A percentile compares a stretch with the other conserved stretches of the same genome.
Conservation (phyloP, 2,888 invertebrate species). For the Arrhopalites spinosus region DNA sequence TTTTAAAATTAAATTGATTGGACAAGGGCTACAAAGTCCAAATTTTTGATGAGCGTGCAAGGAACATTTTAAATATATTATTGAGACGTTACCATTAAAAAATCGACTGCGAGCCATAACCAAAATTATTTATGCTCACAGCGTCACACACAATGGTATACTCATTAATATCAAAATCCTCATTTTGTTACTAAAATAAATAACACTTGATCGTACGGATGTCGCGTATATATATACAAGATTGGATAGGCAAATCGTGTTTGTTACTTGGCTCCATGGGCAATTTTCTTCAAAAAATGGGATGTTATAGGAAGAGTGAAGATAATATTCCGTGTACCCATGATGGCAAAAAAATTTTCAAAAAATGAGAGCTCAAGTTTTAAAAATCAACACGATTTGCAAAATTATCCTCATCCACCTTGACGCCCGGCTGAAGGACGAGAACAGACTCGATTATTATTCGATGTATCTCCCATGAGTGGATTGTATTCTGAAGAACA, state of each 20-base stretch:
- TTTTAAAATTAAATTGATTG: no score
- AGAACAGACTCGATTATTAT: conserved; percentile 40
- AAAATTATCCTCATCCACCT: conserved; percentile 51
- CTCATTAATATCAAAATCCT: no score
- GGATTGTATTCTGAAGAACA: conserved; percentile 51
- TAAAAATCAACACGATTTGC: conserved; percentile 31
- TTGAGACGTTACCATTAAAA: conserved; percentile 4
- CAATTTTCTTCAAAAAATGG: background rate
- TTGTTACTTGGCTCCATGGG: background rate
- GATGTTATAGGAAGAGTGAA: background rate
- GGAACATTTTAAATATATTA: background rate
- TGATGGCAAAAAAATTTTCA: background rate
- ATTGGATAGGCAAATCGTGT: background rate
- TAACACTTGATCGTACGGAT: no score
- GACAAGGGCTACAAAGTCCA: no score
- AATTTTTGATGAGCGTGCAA: no score
- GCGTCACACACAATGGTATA: conserved; percentile 13
- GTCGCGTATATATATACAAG: no score
- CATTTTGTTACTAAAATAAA: no score
- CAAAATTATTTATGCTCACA: conserved; percentile 22
- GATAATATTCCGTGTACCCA: background rate
- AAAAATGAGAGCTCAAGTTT: background rate
- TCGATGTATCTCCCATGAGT: conserved; percentile 48
- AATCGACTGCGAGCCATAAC: conserved; percentile 29
- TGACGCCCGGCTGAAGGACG: conserved; percentile 46